These are phyloP conservation scores for Pediacus dermestoides DNA, from an alignment of 2,888 invertebrate species.

Conservation along the genomic window DNA sequence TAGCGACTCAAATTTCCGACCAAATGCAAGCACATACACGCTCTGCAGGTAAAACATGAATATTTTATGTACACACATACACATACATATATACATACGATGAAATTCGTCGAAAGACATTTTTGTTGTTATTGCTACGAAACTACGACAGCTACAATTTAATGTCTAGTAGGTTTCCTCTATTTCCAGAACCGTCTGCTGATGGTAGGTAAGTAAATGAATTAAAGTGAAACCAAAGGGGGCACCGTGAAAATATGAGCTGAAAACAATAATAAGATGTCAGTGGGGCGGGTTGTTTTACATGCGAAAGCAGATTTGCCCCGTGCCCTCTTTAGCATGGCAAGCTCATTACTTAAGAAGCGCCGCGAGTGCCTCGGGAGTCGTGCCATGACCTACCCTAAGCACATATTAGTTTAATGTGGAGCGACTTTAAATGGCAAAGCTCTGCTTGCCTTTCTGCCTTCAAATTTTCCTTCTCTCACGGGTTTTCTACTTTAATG, in stretches of 20 bases:
- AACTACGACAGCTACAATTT: slow-evolving; percentile 9
- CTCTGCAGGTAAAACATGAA: slow-evolving; percentile 31
- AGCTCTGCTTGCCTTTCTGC: slow-evolving; percentile 10
- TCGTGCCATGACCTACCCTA: slow-evolving; percentile 41
- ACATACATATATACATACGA: slow-evolving; percentile 22
- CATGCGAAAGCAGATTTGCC: slow-evolving; percentile 32
- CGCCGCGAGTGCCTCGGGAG: slow-evolving; percentile 40
- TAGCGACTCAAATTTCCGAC: slow-evolving; percentile 24
- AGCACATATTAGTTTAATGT: slow-evolving; percentile 47
- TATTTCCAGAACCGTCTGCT: too few species aligned
- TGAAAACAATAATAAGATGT: too few species aligned
- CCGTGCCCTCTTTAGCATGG: slow-evolving; percentile 35
- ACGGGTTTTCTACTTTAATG: slow-evolving; percentile 1
- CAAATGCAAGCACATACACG: slow-evolving; percentile 25
- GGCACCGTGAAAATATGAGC: too few species aligned
- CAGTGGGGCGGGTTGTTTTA: slow-evolving; percentile 31
- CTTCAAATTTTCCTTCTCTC: background rate
- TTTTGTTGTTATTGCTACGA: too few species aligned
- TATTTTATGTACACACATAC: slow-evolving; percentile 27
- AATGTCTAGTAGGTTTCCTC: slow-evolving; percentile 8
- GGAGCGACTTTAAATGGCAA: slow-evolving; percentile 36
- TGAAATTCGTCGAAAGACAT: slow-evolving; percentile 5
- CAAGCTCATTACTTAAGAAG: slow-evolving; percentile 46
- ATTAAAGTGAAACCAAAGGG: too few species aligned
- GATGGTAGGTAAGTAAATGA: too few species aligned